Base-by-base conservation (phyloP, 1,140 invertebrate genomes). In the Eumaeus atala region DNA sequence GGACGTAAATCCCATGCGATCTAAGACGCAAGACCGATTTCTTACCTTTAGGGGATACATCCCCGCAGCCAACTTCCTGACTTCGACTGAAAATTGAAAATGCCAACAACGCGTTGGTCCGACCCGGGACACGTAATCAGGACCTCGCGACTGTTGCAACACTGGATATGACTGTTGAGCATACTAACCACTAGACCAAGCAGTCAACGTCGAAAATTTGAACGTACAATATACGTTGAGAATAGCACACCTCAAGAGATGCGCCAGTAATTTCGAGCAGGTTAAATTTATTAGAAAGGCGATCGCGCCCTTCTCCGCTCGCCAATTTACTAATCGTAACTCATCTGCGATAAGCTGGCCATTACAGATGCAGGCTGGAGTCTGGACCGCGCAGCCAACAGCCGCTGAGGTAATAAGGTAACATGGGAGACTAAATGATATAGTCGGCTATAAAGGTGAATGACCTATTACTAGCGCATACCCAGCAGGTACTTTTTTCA, bases 241-340 rank as follows among this genome's bases (percentile, higher is more conserved):
- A 63, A 64, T 63, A 63, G 53, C 28, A 18, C n/a, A 58, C 40
- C 47, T 21, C 17, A 10, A 33, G 2, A 28, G 49, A 60, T 59
- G 73, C 59, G 59, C 21, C 51, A 36, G 72, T 64, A 64, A 69
- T 69, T 73, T 59, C 54, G 62, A 59, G 56, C 59, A 59, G 53
- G 66, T 61, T 67, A 71, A 74, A 74, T 77, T 77, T 77, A 74
- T 77, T 77, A 74, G 70, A 74, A 70, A 71, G 64, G 56, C 53
- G 67, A 66, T 70, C 70, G 69, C 68, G 70, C 68, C 66, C 71
- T 67, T 58, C 62, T 60, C 62, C 69, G 62, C 71, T 74, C 72
- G 73, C 75, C 73, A 76, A 78, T 76, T 78, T 76, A 70, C 69
- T 78, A 78, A 78, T 78, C 75, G 75, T 78, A 78, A 76, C 65